Evolutionary conservation across 2,888 invertebrate genomes (phyloP).

Genomic region (Pseudococcus jackbeardsleyi): DNA sequence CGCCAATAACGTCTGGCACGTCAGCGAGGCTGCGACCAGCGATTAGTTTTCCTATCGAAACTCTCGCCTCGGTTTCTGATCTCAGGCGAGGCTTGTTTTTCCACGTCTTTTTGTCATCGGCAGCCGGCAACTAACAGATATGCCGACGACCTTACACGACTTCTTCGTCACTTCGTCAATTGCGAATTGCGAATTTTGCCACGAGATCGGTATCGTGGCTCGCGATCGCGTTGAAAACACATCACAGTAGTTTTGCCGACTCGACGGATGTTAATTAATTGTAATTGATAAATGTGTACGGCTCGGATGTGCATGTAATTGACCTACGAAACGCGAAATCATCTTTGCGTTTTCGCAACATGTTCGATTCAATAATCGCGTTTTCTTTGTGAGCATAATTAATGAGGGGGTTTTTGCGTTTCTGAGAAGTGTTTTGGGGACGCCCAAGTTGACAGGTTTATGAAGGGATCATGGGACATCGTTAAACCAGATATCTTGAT

Average conservation of each 20-base stretch:
- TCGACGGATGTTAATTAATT: background rate
- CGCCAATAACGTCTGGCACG: background rate
- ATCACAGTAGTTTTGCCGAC: background rate
- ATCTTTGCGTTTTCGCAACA: background rate
- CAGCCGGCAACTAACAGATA: background rate
- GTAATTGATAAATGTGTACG: background rate
- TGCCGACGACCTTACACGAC: slow-evolving; percentile 14
- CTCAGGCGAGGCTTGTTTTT: background rate
- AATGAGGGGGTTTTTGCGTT: background rate
- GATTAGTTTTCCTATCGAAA: background rate
- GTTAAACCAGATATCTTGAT: no score
- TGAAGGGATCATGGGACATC: no score
- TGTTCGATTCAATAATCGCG: background rate
- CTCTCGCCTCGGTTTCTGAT: background rate
- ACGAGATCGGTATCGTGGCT: background rate
- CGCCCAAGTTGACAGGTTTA: background rate
- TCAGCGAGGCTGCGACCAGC: background rate
- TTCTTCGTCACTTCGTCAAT: background rate
- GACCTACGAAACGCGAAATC: background rate
- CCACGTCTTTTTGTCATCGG: background rate
- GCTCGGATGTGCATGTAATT: background rate
- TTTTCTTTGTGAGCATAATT: background rate
- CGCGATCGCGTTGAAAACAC: background rate
- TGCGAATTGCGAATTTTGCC: background rate
- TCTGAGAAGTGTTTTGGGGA: background rate